Percentiles rank a stretch among this genome's conserved stretches.
Conservation (phyloP, 2,113 vertebrate genomes). For the Semnornis frantzii region DNA sequence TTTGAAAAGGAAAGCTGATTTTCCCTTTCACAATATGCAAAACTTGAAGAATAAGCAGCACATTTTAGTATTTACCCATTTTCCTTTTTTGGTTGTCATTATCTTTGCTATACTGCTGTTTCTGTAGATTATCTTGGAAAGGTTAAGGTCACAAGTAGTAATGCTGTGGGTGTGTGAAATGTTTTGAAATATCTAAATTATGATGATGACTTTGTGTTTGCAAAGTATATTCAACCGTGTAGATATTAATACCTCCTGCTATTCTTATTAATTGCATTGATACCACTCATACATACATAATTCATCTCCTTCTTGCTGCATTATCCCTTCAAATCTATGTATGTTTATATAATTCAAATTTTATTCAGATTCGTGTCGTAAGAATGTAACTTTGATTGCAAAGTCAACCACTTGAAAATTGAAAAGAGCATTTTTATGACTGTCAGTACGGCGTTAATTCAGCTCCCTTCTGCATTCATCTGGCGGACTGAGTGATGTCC, state of each 20-base stretch:
- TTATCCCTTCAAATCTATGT: background rate
- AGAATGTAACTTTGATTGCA: background rate
- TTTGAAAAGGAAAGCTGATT: background rate
- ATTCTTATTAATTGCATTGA: slow-evolving; percentile 23
- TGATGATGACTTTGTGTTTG: slow-evolving; percentile 5
- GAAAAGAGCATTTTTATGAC: background rate
- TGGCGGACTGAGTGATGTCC: background rate
- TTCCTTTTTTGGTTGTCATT: background rate
- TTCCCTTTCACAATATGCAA: background rate
- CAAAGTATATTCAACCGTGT: background rate
- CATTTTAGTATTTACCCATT: background rate
- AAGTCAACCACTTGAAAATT: background rate
- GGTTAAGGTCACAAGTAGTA: background rate
- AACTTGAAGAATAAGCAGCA: background rate
- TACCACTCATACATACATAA: slow-evolving; percentile 7
- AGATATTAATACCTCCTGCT: slow-evolving; percentile 2
- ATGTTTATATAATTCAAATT: slow-evolving; percentile 28
- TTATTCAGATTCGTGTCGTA: background rate
- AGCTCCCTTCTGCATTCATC: background rate
- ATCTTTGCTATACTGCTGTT: background rate
- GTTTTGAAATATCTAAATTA: slow-evolving; percentile 43
- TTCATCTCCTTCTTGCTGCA: background rate
- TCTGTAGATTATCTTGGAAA: background rate
- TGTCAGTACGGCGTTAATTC: background rate
- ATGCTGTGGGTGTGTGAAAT: background rate